Evolutionary conservation across 2,797 vertebrate genomes (phyloP).

Genomic region (Muscicapa striata): DNA sequence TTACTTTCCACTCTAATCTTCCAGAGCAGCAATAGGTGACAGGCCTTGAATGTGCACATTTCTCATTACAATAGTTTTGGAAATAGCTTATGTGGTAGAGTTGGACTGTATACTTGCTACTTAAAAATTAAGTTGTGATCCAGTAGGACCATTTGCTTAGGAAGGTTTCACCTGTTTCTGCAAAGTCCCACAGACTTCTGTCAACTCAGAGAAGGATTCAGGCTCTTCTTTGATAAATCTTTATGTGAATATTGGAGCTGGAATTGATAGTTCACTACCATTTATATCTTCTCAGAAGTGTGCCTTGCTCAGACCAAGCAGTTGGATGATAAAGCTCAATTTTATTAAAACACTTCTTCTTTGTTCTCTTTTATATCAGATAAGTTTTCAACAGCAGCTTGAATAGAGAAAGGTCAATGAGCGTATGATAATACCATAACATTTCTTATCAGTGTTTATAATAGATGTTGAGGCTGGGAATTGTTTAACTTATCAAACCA

Average conservation of each 20-base stretch:
- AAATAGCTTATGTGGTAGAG: neutral
- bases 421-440: neutral
- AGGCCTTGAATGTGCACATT: neutral
- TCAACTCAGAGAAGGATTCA: neutral
- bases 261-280: neutral
- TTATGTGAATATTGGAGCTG: neutral
- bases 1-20: neutral
- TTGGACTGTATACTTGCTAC: neutral
- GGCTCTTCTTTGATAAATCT: neutral
- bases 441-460: constrained; percentile 18
- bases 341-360: constrained; percentile 15
- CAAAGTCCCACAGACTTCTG: neutral
- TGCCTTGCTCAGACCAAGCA: neutral
- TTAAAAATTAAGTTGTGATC: neutral
- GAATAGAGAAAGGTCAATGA: constrained; percentile 3
- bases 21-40: neutral
- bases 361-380: neutral
- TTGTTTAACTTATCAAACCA: neutral
- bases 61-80: neutral
- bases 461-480: neutral
- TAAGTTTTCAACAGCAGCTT: neutral
- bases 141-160: neutral
- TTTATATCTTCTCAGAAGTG: neutral
- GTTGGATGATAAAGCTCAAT: neutral
- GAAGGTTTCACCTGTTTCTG: neutral